phyloP scores from a whole-genome alignment of 2,888 invertebrate species.

The Autographa gamma region DNA sequence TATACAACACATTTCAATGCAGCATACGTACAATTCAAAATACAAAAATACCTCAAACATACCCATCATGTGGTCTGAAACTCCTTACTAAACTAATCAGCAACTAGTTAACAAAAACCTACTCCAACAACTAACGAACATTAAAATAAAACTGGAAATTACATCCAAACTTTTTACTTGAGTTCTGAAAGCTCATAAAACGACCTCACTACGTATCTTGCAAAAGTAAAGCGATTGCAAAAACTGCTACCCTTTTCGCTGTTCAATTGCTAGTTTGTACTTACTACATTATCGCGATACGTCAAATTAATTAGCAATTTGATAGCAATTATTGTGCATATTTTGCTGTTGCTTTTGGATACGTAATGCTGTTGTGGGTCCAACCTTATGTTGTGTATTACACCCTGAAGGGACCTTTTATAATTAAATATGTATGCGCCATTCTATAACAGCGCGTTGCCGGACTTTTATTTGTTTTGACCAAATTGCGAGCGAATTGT shows the following conservation, averaged over 20 bases:
- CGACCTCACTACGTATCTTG: neutral
- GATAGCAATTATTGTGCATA: too few species aligned
- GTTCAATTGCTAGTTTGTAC: too few species aligned
- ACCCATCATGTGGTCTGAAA: too few species aligned
- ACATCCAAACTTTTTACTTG: neutral
- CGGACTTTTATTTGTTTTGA: slow-evolving; percentile 10
- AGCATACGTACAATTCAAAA: too few species aligned
- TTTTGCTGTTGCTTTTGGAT: too few species aligned
- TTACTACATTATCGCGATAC: too few species aligned
- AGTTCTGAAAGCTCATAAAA: slow-evolving; percentile 24
- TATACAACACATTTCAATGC: too few species aligned
- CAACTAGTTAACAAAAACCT: too few species aligned
- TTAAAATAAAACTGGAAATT: neutral
- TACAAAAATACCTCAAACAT: too few species aligned
- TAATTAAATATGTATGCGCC: slow-evolving; percentile 32
- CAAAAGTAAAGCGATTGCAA: neutral
- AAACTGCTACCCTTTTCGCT: neutral
- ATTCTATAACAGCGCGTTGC: slow-evolving; percentile 18
- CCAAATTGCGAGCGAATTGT: slow-evolving; percentile 11
- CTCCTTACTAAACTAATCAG: too few species aligned
- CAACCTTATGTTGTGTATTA: slow-evolving; percentile 16
- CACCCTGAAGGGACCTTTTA: slow-evolving; percentile 10
- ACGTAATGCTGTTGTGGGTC: too few species aligned
- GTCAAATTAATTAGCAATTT: too few species aligned
- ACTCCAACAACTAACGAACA: neutral